Base-by-base conservation (phyloP, 1,140 invertebrate genomes). In the Brachionus manjavacas region DNA sequence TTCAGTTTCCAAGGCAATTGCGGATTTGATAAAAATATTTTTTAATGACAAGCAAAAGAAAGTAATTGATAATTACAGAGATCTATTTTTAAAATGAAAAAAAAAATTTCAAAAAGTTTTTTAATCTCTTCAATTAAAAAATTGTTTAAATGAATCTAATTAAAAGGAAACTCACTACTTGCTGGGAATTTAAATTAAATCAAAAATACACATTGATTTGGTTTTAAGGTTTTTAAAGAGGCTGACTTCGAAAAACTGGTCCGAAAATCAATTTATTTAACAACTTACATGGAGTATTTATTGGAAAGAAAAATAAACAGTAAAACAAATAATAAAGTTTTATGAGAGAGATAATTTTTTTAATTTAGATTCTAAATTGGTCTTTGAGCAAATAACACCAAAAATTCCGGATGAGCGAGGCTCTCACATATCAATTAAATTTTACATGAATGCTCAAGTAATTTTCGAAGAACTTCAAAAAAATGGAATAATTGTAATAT, bases 221-320 rank as follows among this genome's bases (percentile, higher is more conserved):
- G 31, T 35, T 2, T 35, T 46, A 85, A 92, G 91, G 88, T 92
- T 39, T 92, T 91, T 85, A 88, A 89, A 20, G 88, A 91, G 86
- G 91, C 91, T 1, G 86, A 86, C 0, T 89, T 92, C 86, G 86
- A 88, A 28, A 87, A 89, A 11, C 83, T 92, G 4, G 79, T 88
- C 11, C 85, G 86, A 8, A 92, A 92, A 86, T 92, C 91, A 35
- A 87, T 86, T 79, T 86, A 92, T 25, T 85, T 92, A 14, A 92
- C 92, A 3, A 91, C 90, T 1, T 92, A 92, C 86, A 85, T 92
- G 43, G 92, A 92, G 86, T 86, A 87, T 35, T 88, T 92, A 16
- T 85, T 91, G 1, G 85, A 83, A 23, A 35, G 64, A 28, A 49
- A 84, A 20, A 86, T 84, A 41, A 52, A 78, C 7, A 9, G 68